phyloP scores from a whole-genome alignment of 2,888 invertebrate genomes.

The Metalampra italica region DNA sequence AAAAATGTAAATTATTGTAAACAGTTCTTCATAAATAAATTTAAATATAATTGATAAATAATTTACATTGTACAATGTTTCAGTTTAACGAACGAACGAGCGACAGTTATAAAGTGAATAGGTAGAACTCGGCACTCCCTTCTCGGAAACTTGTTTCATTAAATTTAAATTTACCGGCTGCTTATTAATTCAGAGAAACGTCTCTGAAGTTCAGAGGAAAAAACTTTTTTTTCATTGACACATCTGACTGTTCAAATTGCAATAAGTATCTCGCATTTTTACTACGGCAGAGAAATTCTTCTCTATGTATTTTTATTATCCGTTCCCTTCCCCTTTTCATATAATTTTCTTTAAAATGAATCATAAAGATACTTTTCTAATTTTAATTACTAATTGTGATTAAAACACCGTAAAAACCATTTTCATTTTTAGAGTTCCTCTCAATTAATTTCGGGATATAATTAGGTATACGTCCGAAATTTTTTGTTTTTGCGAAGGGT shows the following conservation, averaged over 20 bases:
- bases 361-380: constrained; percentile 4
- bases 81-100: constrained; percentile 32
- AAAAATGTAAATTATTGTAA: constrained; percentile 29
- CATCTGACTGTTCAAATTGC: constrained; percentile 38
- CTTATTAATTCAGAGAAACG: constrained; percentile 66
- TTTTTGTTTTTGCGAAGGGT: constrained; percentile 17
- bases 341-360: constrained; percentile 5
- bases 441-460: constrained; percentile 16
- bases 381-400: constrained; percentile 9
- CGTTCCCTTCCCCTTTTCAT: constrained; percentile 10
- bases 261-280: constrained; percentile 25
- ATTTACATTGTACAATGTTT: constrained; percentile 45
- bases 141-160: constrained; percentile 63
- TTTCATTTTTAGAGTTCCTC: constrained; percentile 5
- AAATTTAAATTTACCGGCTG: constrained; percentile 66
- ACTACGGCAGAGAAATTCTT: constrained; percentile 13
- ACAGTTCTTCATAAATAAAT: constrained; percentile 35
- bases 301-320: not conserved
- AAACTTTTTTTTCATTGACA: constrained; percentile 42
- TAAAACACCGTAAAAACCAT: constrained; percentile 6
- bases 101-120: constrained; percentile 42
- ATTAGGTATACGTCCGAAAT: constrained; percentile 16
- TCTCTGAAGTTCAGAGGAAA: constrained; percentile 39
- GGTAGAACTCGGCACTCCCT: constrained; percentile 40
- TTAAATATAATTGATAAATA: constrained; percentile 29